Conservation (phyloP, 2,888 invertebrate species). For the Allygus modestus region DNA sequence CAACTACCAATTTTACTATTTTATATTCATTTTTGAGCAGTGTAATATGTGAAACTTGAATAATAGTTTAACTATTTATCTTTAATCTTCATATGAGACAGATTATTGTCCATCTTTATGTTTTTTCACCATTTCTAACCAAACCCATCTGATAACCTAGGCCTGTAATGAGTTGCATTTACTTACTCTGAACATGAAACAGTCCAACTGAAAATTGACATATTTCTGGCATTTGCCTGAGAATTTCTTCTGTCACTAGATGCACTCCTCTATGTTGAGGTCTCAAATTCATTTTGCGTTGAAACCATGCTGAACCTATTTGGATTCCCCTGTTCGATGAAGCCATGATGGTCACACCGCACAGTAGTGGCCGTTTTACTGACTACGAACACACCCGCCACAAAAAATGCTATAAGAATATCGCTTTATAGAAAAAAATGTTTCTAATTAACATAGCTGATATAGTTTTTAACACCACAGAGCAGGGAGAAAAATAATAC, state of each 20-base stretch:
- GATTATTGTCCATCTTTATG: neutral
- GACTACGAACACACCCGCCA: conserved; percentile 64
- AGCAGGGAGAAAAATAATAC: conserved; percentile 61
- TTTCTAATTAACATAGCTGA: conserved; percentile 64
- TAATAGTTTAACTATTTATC: no score
- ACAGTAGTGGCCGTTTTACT: conserved; percentile 60
- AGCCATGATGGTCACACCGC: conserved; percentile 79
- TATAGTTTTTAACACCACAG: conserved; percentile 33
- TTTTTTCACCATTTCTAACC: conserved; percentile 59
- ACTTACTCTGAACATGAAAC: conserved; percentile 98
- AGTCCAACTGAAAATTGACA: conserved; percentile 96
- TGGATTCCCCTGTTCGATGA: conserved; percentile 93
- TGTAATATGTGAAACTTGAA: no score
- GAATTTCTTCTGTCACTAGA: conserved; percentile 97
- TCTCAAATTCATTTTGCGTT: conserved; percentile 96
- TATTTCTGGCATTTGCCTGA: conserved; percentile 95
- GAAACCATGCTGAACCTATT: conserved; percentile 98
- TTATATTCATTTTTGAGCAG: no score
- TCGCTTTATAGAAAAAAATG: conserved; percentile 61
- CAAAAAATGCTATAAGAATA: conserved; percentile 69
- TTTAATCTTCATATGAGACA: no score
- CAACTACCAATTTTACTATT: no score
- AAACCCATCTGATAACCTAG: conserved; percentile 65
- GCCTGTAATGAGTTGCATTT: conserved; percentile 66
- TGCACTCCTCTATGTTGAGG: conserved; percentile 98